These are phyloP conservation scores for Litocranius walleri DNA, from an alignment of 2,113 vertebrate species.

Conservation along the genomic window DNA sequence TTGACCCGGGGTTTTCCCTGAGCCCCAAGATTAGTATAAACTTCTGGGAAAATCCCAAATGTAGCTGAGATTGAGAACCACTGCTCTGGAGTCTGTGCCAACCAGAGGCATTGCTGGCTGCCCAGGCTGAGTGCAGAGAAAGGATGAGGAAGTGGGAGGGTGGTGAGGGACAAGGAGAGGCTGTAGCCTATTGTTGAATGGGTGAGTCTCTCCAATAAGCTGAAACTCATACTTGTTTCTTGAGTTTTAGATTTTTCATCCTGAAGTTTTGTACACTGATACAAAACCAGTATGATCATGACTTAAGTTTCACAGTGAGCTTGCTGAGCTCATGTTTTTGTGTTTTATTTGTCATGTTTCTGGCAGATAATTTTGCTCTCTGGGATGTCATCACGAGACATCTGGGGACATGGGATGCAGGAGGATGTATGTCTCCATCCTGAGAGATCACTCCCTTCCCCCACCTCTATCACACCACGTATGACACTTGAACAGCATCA, in stretches of 20 bases:
- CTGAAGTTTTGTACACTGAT: slow-evolving; percentile 26
- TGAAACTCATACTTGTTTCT: not conserved
- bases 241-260: not conserved
- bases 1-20: not conserved
- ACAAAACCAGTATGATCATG: not conserved
- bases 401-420: not conserved
- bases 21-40: not conserved
- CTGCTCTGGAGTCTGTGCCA: not conserved
- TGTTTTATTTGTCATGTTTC: not conserved
- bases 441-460: not conserved
- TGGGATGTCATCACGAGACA: not conserved
- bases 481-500: not conserved
- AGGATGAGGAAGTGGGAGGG: too few species aligned
- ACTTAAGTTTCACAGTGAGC: not conserved
- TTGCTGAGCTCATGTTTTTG: not conserved
- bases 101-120: not conserved
- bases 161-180: not conserved
- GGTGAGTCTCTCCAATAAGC: not conserved
- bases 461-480: too few species aligned
- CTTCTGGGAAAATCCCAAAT: not conserved
- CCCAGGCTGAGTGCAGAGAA: not conserved
- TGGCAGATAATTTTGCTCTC: not conserved
- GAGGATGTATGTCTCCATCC: not conserved
- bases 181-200: not conserved
- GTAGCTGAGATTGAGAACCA: not conserved